Conservation (phyloP, 2,888 invertebrate species). For the Neoscelio sp. region DNA sequence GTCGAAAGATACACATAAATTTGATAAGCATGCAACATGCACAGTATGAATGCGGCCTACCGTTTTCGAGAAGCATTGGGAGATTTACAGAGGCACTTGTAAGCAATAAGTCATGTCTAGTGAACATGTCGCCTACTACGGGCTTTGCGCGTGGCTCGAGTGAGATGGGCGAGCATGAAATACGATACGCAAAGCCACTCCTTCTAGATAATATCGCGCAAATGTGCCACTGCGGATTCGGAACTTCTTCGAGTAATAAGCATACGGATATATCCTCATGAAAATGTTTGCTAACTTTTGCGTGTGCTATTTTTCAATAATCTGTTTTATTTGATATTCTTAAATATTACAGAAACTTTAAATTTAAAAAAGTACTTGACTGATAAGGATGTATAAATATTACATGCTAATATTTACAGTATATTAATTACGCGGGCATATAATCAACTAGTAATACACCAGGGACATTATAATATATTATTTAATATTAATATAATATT, state of each 20-base stretch:
- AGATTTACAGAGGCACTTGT: conserved; percentile 80
- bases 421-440: too few species aligned
- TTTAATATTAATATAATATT: too few species aligned
- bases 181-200: conserved; percentile 76
- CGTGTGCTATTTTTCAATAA: not conserved
- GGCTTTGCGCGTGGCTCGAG: conserved; percentile 76
- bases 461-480: too few species aligned
- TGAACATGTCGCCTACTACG: conserved; percentile 78
- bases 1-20: conserved; percentile 60
- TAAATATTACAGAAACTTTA: too few species aligned
- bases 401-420: too few species aligned
- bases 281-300: conserved; percentile 21
- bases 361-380: not conserved
- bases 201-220: conserved; percentile 77
- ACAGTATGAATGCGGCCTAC: conserved; percentile 52
- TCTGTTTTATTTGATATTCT: too few species aligned
- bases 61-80: conserved; percentile 65
- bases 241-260: conserved; percentile 50
- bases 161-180: conserved; percentile 74
- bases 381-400: too few species aligned
- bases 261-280: conserved; percentile 4
- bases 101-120: conserved; percentile 79
- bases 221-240: conserved; percentile 71
- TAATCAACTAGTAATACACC: too few species aligned
- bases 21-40: conserved; percentile 64